Base-by-base conservation (phyloP, 2,888 invertebrate species). In the Antheraea assamensis region DNA sequence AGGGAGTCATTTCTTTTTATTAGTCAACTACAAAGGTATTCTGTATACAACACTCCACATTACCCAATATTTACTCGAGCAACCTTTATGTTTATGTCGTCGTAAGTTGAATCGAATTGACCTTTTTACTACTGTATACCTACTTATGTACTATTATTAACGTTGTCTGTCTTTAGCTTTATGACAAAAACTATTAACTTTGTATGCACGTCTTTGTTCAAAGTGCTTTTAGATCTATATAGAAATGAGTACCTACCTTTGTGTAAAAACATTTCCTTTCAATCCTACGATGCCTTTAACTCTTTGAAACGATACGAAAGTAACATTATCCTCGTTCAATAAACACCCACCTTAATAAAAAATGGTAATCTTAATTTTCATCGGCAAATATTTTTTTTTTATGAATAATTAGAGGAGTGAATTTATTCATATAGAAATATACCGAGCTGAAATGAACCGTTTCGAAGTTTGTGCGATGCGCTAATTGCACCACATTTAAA, bases 401-500 rank as follows among this genome's bases (percentile, higher is more conserved):
- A 61, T 58, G 10, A 24, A 24, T 58, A 31, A 31, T 66, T 66
- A 31, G 17, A 66, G 66, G 66, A 7, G 4, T 19, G 66, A 66
- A 66, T 66, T 66, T 66, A 13, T 31, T 30, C 66, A 21, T 31
- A 31, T 17, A 31, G 66, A 30, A 35, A n/a, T n/a, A n/a, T n/a
- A n/a, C n/a, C n/a, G n/a, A n/a, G n/a, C n/a, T n/a, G 35, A 42
- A 66, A 15, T 66, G 21, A 66, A 7, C 7, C 8, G 13, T 10
- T 66, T 15, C 61, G 27, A 30, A 3, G 27, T 27, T 30, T 24
- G 61, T 66, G 31, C 78, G 71, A 73, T 75, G 70, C 76, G 75
- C 75, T 83, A 82, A 82, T 84, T 82, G 80, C 78, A 72, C 66
- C 73, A 78, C 79, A 82, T 79, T 78, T 80, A 80, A 77, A 80